These are phyloP conservation scores for Lysandra bellargus DNA, from an alignment of 2,888 invertebrate species.

Conservation along the genomic window DNA sequence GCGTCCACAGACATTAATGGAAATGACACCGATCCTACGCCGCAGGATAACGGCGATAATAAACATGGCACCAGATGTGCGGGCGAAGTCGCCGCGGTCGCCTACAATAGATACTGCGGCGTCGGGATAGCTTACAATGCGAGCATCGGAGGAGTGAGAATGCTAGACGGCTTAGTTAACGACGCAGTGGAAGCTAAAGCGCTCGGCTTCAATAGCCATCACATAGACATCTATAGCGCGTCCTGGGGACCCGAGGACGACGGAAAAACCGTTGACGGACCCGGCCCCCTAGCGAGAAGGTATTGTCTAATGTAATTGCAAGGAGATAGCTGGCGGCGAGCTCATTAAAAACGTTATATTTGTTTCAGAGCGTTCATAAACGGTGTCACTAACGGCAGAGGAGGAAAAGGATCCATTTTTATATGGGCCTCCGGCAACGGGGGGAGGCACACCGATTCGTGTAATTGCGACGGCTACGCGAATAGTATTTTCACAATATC, in stretches of 20 bases:
- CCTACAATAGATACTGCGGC: constrained; percentile 97
- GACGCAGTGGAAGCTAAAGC: constrained; percentile 97
- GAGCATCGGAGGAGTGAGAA: constrained; percentile 96
- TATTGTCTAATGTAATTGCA: constrained; percentile 58
- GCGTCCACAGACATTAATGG: constrained; percentile 99
- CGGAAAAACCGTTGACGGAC: constrained; percentile 97
- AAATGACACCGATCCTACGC: constrained; percentile 98
- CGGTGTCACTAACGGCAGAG: constrained; percentile 94
- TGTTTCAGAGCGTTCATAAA: constrained; percentile 91
- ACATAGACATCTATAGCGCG: constrained; percentile 97
- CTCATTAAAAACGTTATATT: constrained; percentile 62
- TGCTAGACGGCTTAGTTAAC: constrained; percentile 98
- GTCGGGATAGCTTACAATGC: constrained; percentile 99
- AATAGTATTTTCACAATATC: constrained; percentile 99
- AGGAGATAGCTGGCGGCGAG: constrained; percentile 53
- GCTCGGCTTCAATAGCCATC: constrained; percentile 93
- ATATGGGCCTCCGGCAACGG: constrained; percentile 99
- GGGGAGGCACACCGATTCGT: constrained; percentile 96
- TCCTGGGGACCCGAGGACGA: constrained; percentile 99
- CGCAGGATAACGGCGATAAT: constrained; percentile 98
- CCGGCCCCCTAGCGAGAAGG: constrained; percentile 92
- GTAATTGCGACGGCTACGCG: constrained; percentile 99
- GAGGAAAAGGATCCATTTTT: constrained; percentile 96
- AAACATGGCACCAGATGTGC: constrained; percentile 99
- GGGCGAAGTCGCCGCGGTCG: constrained; percentile 98